Evolutionary conservation across 2,888 invertebrate genomes (phyloP), one percentile per base, ranked within the genome.

Genomic region (Ptychoptera albimana): DNA sequence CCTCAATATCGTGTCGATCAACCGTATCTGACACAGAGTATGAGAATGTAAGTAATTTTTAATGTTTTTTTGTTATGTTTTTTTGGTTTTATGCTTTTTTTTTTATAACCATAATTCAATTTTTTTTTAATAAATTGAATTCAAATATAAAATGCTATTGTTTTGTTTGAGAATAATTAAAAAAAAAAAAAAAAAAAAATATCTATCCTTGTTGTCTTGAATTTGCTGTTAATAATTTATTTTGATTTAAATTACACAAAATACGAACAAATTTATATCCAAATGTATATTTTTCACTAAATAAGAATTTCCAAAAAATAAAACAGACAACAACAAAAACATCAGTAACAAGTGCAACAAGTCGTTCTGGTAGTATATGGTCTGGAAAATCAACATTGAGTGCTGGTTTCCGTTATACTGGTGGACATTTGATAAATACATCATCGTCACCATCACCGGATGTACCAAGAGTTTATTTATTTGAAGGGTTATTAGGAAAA

Each of bases 11-110:
- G 55, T 82, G 87, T 72, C 80, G 91, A 60, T 88, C 89, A 56
- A 87, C 91, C 55, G 84, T 91, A 58, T 93, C 92, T 55, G 93
- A 93, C 68, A 91, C 89, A 60, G 93, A 93, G 72, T 83, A 83
- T 63, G 78, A 82, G 66, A 83, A 84, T 74, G 87, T 88, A 77
- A 79, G 80, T 75, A 68, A 54, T 63, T 61, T 60, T 46, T 35
- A 37, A 32, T 41, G 30, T 40, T 32, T 14, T 30, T 15, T 32
- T 32, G 23, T 23, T 23, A 23, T 5, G 3, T 23, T 23, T 23
- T 23, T 23, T 23, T 23, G 23, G 23, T 23, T 23, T 23, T 23
- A 23, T 30, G 14, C 37, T 44, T 38, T 32, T 40, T 34, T 40
- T 39, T 50, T 46, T n/a, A n/a, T n/a, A n/a, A n/a, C n/a, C n/a